phyloP scores from a whole-genome alignment of 2,797 vertebrate genomes.

The Sebastes trivittatus region DNA sequence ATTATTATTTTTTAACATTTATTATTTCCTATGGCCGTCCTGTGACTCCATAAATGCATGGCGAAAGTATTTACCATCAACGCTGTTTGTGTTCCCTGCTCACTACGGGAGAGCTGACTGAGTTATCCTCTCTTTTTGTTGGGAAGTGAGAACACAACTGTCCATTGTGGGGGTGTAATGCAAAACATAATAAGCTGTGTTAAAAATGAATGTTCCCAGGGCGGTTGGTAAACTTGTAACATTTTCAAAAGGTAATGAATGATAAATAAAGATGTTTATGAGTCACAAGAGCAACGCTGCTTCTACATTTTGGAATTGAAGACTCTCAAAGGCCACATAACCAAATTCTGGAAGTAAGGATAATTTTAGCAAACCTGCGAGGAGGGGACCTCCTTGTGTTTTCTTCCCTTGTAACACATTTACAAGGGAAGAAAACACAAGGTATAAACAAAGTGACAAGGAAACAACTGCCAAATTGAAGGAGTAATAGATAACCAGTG shows the following conservation, averaged over 20 bases:
- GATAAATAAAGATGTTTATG: constrained; percentile 27
- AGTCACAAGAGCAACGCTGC: constrained; percentile 4
- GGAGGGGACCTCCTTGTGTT: background rate
- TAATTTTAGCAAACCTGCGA: constrained; percentile 4
- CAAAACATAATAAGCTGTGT: background rate
- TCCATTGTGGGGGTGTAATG: background rate
- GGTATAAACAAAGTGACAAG: background rate
- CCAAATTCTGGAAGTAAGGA: background rate
- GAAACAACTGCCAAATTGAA: background rate
- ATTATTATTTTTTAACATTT: too few relatives aligned
- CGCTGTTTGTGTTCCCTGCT: background rate
- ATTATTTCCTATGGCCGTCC: too few relatives aligned
- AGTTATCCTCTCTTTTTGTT: background rate
- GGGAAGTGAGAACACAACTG: background rate
- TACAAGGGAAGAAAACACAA: background rate
- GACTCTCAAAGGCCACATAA: constrained; percentile 32
- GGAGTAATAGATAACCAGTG: background rate
- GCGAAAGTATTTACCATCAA: background rate
- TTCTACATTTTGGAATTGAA: constrained; percentile 10
- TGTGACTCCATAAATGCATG: background rate
- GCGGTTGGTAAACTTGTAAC: constrained; percentile 6
- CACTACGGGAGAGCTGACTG: background rate
- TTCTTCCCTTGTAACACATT: background rate
- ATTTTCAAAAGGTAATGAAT: constrained; percentile 24
- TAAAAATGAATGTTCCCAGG: constrained; percentile 1